These are phyloP conservation scores for Podarcis lilfordi DNA, from an alignment of 2,797 vertebrate species.

Conservation along the genomic window DNA sequence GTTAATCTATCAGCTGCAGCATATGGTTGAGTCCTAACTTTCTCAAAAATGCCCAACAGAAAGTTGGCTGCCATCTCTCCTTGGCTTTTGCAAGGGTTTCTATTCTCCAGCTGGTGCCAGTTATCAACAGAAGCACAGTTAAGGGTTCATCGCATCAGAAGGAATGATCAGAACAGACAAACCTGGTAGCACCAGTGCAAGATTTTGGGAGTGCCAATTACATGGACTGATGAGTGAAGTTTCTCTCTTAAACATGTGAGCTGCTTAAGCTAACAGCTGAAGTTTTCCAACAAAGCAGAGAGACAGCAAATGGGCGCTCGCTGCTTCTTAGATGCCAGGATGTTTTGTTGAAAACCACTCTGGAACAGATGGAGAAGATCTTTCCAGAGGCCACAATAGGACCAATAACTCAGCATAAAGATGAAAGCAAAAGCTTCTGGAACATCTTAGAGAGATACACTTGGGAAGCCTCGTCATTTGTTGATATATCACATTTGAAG, in stretches of 20 bases:
- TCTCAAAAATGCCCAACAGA: neutral
- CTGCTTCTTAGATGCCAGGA: neutral
- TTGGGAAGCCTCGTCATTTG: neutral
- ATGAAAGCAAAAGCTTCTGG: neutral
- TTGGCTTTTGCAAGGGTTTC: slow-evolving; percentile 5
- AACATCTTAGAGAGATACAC: neutral
- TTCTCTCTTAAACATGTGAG: neutral
- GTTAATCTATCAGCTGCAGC: neutral
- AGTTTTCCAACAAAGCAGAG: slow-evolving; percentile 2
- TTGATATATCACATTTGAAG: neutral
- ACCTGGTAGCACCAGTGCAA: neutral
- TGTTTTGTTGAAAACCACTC: neutral
- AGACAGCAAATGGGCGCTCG: neutral
- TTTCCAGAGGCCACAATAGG: neutral
- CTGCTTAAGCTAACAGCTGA: neutral
- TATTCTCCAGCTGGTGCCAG: neutral
- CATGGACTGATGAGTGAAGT: slow-evolving; percentile 14
- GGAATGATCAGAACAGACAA: slow-evolving; percentile 2
- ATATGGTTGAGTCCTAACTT: neutral
- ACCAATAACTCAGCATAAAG: neutral
- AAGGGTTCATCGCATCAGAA: neutral
- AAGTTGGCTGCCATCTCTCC: neutral
- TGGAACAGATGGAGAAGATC: neutral
- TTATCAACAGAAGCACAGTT: neutral
- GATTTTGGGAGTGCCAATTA: slow-evolving; percentile 4